A percentile compares a stretch with the other conserved stretches of the same genome.
phyloP scores from a whole-genome alignment of 1,140 invertebrate species.

The Caenorhabditis inopinata region DNA sequence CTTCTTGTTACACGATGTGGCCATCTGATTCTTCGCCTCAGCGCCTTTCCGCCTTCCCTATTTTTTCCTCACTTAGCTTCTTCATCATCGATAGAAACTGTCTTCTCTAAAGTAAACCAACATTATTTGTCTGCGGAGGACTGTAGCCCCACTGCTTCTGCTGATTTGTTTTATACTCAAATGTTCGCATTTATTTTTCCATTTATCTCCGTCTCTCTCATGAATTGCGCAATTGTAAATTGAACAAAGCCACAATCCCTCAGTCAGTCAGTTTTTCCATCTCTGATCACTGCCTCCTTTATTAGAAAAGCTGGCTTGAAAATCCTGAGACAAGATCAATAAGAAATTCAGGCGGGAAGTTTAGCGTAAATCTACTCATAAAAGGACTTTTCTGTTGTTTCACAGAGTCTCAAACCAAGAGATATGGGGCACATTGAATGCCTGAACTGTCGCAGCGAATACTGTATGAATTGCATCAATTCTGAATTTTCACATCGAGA shows the following conservation, averaged over 20 bases:
- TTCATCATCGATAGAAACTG: not conserved
- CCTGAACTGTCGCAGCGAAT: no score
- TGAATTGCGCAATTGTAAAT: conserved; percentile 10
- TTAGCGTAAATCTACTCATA: no score
- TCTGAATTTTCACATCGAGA: no score
- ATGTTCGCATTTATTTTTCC: not conserved
- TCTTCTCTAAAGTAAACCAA: conserved; percentile 28
- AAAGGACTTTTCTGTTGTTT: no score
- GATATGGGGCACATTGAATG: no score
- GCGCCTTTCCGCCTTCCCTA: not conserved
- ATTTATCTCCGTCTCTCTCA: not conserved
- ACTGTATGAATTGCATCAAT: no score
- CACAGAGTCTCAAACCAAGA: no score
- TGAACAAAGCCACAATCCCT: no score
- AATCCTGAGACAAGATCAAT: no score
- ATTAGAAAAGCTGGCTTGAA: not conserved
- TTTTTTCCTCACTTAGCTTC: not conserved
- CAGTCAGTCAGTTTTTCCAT: not conserved
- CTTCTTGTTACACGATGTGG: conserved; percentile 26
- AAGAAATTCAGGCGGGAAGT: no score
- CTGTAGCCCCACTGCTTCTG: not conserved
- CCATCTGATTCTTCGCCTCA: conserved; percentile 31
- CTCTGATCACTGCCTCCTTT: not conserved
- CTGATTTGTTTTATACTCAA: not conserved
- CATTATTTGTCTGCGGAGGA: not conserved